phyloP scores from a whole-genome alignment of 1,140 invertebrate genomes.

The Diprion similis region DNA sequence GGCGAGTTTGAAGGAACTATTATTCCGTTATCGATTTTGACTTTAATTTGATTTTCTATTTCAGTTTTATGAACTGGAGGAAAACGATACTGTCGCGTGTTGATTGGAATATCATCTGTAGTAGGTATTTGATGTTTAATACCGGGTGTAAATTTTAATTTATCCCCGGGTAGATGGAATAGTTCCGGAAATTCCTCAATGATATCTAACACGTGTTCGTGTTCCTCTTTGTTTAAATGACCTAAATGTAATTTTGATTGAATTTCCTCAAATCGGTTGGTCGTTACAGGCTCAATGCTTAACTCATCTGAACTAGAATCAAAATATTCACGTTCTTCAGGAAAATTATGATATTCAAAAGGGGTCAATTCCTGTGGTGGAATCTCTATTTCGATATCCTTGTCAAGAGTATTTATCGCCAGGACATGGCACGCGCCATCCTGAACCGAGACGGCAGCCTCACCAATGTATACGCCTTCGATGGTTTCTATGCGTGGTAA shows the following conservation, averaged over 20 bases:
- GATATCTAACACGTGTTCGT: too few relatives aligned
- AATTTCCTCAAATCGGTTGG: too few relatives aligned
- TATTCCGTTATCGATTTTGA: background rate
- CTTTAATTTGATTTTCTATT: background rate
- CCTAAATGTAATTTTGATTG: too few relatives aligned
- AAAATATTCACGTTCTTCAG: too few relatives aligned
- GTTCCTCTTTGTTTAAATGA: too few relatives aligned
- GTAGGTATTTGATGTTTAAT: too few relatives aligned
- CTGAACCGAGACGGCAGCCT: background rate
- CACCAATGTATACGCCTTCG: slow-evolving; percentile 3
- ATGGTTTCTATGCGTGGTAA: background rate
- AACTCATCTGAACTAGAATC: too few relatives aligned
- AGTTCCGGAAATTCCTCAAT: too few relatives aligned
- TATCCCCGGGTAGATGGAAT: too few relatives aligned
- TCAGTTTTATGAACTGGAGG: background rate
- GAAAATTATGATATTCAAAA: too few relatives aligned
- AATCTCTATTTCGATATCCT: slow-evolving; percentile 9
- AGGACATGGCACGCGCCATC: slow-evolving; percentile 15
- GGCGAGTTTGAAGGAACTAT: background rate
- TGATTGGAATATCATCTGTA: background rate
- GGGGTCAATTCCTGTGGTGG: background rate
- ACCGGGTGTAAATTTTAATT: too few relatives aligned
- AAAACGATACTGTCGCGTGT: background rate
- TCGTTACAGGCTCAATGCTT: too few relatives aligned
- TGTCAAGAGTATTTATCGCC: slow-evolving; percentile 11